Evolutionary conservation across 2,888 invertebrate genomes (phyloP).

Genomic region (Drosophila infuscata): DNA sequence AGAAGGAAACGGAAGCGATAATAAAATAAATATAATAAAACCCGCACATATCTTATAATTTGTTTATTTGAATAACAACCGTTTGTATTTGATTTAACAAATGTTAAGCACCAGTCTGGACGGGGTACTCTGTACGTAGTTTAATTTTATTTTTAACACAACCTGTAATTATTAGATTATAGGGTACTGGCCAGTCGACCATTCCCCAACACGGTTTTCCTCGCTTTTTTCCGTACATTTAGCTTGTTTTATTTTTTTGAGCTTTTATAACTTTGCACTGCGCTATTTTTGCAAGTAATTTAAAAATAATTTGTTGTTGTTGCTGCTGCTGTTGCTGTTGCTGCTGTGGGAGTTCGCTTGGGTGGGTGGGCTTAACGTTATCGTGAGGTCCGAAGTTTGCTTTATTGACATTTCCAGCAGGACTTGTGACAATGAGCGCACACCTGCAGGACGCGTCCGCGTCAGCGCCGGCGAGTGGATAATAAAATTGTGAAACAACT

Average conservation of each 20-base stretch:
- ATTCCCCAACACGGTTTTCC: not conserved
- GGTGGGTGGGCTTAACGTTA: conserved; percentile 25
- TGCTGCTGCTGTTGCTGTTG: conserved; percentile 17
- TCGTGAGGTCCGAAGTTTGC: conserved; percentile 66
- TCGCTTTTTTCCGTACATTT: not conserved
- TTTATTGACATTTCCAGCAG: conserved; percentile 77
- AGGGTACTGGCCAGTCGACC: not conserved
- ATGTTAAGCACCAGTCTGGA: not conserved
- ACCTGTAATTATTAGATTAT: not conserved
- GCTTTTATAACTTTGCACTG: conserved; percentile 60
- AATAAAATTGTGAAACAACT: conserved; percentile 79
- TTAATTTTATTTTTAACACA: no score
- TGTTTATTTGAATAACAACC: not conserved
- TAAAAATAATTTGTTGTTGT: conserved; percentile 70
- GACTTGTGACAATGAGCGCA: conserved; percentile 59
- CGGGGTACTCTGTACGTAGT: not conserved
- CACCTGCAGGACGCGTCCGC: conserved; percentile 53
- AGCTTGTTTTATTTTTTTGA: conserved; percentile 25
- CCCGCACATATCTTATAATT: not conserved
- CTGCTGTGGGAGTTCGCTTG: conserved; percentile 3
- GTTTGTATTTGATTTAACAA: not conserved
- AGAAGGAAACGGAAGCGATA: no score
- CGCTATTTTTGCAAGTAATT: conserved; percentile 73
- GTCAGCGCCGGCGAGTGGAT: conserved; percentile 51
- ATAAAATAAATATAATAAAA: no score